A percentile compares a stretch with the other conserved stretches of the same genome.
Conservation (phyloP, 2,888 invertebrate species). For the Athalia cordata region DNA sequence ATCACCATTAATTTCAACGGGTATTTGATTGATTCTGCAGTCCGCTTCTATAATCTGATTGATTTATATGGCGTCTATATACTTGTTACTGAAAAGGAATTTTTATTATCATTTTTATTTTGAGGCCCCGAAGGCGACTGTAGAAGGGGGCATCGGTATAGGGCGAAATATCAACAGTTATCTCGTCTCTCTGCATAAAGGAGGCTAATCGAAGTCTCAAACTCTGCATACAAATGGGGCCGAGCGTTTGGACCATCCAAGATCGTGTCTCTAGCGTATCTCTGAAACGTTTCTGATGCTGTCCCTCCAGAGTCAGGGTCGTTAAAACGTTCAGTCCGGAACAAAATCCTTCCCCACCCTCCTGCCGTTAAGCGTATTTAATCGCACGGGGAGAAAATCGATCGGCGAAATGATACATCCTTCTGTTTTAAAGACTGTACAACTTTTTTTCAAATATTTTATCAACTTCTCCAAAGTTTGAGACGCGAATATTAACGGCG, state of each 20-base stretch:
- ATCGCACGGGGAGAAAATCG: neutral
- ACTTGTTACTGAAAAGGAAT: too few relatives aligned
- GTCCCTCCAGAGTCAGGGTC: neutral
- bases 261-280: neutral
- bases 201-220: neutral
- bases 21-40: too few relatives aligned
- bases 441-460: neutral
- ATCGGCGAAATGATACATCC: slow-evolving; percentile 5
- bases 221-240: neutral
- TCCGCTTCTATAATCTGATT: too few relatives aligned
- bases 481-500: neutral
- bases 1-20: too few relatives aligned
- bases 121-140: too few relatives aligned
- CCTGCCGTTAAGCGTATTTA: neutral
- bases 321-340: neutral
- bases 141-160: too few relatives aligned
- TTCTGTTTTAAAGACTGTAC: neutral
- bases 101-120: too few relatives aligned
- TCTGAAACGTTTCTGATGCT: neutral
- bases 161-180: too few relatives aligned
- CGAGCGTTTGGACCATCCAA: neutral
- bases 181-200: too few relatives aligned
- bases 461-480: neutral
- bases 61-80: too few relatives aligned
- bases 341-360: neutral